Base-by-base conservation (phyloP, 2,113 vertebrate species). In the Patagioenas fasciata region DNA sequence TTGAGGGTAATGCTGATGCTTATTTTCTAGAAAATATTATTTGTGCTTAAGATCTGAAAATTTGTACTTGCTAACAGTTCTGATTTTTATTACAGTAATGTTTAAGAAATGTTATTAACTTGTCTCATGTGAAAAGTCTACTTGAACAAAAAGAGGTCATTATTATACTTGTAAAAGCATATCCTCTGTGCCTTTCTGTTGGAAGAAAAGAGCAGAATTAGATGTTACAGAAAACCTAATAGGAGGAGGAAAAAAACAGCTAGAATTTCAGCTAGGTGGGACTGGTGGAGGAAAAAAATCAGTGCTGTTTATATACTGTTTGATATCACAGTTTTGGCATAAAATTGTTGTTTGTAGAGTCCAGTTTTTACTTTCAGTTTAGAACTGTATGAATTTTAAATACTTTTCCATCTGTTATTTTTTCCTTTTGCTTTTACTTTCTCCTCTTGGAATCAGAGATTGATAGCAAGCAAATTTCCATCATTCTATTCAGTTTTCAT, bases 381-480 rank as follows among this genome's bases (percentile, higher is more conserved):
- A 50, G 54, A 74, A 21, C 61, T 81, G 50, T 42, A n/a, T 89
- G 93, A 82, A 69, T 95, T 85, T 88, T 51, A 88, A 91, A n/a
- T 70, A 28, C 13, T 73, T 38, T 24, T 77, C 31, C 47, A 77
- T 66, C 15, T 88, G 74, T 51, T 85, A 11, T 44, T 73, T 90
- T 70, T 77, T 15, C 0, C 7, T 91, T 89, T 86, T 13, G 14
- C 73, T 94, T 91, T 86, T 88, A 38, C 21, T 93, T 92, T 95
- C 15, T 80, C 3, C 2, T 75, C 24, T 75, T 66, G 10, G 24
- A 85, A 64, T 82, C 36, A 31, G 53, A 70, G 21, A 38, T 32
- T 40, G 38, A 11, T 78, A 53, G 4, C 4, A 20, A 89, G 74
- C 25, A 34, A 32, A 61, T 58, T 77, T 89, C 26, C 2, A 0